Evolutionary conservation across 1,140 invertebrate genomes (phyloP), one percentile per base, ranked within the genome.

Genomic region (Uloborus diversus): DNA sequence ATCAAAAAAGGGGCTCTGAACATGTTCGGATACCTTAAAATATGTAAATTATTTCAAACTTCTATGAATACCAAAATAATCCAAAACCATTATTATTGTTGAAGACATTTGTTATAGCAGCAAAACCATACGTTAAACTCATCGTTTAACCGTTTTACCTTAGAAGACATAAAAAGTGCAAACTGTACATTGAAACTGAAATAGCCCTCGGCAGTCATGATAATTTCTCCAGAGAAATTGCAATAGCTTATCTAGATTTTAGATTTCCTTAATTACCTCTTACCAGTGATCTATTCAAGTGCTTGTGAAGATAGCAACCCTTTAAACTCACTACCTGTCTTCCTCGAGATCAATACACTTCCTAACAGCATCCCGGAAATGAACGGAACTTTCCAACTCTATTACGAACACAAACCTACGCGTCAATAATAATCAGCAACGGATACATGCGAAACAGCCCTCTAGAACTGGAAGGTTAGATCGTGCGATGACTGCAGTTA

Each of bases 251-350:
- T 14, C 37, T 14, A 11, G 66, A 47, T 35, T 69, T 69, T 25
- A 49, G 27, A 53, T 69, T 69, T 69, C 66, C 49, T 35, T 71
- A 71, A 71, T 71, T 51, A 71, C 35, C 33, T 35, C 53, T 71
- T 71, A 71, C 59, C 68, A 59, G 53, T 28, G 64, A 20, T 59
- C 17, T 71, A 71, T 71, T 59, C 68, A 71, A 71, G 68, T 71
- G 53, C n/a, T 59, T 30, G 32, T 42, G 30, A 51, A 30, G 66
- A 69, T 69, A 51, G 27, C 25, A 42, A 33, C 32, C 27, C 25
- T 42, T 42, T 37, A 47, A 66, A 66, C 30, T 37, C 62, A 65
- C 64, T 51, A 35, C 64, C 47, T 27, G 33, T 37, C 68, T 30
- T 20, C 32, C 42, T 30, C 11, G 42, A 59, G 68, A 71, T 71